These are phyloP conservation scores for Dendrophyllia cribrosa DNA, from an alignment of 64 coral and sea anemone species.

Conservation along the genomic window DNA sequence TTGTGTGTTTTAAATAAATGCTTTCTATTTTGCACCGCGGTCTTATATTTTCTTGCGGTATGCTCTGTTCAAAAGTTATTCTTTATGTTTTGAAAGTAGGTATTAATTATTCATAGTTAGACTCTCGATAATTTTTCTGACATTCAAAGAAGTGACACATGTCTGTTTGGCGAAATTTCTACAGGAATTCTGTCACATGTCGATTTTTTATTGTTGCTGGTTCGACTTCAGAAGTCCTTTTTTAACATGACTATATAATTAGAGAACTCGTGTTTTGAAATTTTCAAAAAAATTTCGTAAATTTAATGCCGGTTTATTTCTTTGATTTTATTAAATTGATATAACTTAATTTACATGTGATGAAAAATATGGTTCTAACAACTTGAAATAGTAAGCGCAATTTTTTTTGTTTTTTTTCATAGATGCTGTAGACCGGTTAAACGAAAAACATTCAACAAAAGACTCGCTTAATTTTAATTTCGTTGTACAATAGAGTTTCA, in stretches of 20 bases:
- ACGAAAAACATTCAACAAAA: neutral
- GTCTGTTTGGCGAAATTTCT: neutral
- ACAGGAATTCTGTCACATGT: neutral
- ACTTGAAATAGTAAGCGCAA: too few relatives aligned
- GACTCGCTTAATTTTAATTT: slow-evolving; percentile 8
- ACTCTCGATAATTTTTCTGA: neutral
- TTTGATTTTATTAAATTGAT: too few relatives aligned
- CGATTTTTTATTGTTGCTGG: neutral
- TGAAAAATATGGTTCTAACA: too few relatives aligned
- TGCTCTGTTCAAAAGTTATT: neutral
- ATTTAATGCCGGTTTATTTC: neutral
- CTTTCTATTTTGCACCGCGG: neutral
- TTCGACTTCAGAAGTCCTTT: neutral
- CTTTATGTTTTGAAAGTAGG: neutral
- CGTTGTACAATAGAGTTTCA: neutral
- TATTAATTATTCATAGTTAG: slow-evolving; percentile 35
- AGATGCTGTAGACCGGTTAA: too few relatives aligned
- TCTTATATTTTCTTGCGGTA: neutral
- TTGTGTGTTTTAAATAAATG: neutral
- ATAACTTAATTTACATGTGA: too few relatives aligned
- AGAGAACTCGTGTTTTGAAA: neutral
- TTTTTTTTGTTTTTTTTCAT: too few relatives aligned
- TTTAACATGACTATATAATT: neutral
- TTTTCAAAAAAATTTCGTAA: neutral
- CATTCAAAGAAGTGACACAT: neutral